Evolutionary conservation across 2,113 vertebrate species (phyloP).

Genomic region (Sphaerodactylus townsendi): DNA sequence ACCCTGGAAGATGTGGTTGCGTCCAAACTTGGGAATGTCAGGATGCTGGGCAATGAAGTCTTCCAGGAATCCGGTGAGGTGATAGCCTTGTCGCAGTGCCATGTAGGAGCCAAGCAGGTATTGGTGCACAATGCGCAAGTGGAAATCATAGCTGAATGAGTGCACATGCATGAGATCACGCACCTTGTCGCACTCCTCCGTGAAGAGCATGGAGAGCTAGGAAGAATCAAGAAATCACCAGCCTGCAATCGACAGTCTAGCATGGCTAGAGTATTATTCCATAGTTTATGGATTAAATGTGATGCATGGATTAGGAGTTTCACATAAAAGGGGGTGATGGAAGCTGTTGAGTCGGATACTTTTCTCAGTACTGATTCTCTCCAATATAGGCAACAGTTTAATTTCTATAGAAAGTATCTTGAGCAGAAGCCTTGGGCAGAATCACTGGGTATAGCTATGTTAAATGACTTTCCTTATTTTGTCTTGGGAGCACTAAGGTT

Average conservation of each 20-base stretch:
- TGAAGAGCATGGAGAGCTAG: constrained; percentile 98
- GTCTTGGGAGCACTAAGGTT: not conserved
- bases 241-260: not conserved
- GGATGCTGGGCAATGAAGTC: constrained; percentile 94
- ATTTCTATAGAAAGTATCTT: not conserved
- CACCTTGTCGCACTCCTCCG: constrained; percentile 97
- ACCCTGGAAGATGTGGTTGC: constrained; percentile 97
- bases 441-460: not conserved
- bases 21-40: constrained; percentile 94
- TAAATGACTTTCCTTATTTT: not conserved
- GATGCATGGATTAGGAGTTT: not conserved
- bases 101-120: constrained; percentile 92
- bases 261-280: too few relatives aligned
- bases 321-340: not conserved
- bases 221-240: constrained; percentile 21
- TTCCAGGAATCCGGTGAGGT: constrained; percentile 92
- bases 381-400: not conserved
- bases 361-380: not conserved
- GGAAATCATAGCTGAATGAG: constrained; percentile 98
- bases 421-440: not conserved
- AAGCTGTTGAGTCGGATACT: not conserved
- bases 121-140: constrained; percentile 95
- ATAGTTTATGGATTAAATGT: not conserved
- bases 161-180: constrained; percentile 97
- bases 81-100: constrained; percentile 93